Percentiles rank a stretch among this genome's conserved stretches.
phyloP scores from a whole-genome alignment of 2,113 vertebrate genomes.

The Chionodraco myersi region DNA sequence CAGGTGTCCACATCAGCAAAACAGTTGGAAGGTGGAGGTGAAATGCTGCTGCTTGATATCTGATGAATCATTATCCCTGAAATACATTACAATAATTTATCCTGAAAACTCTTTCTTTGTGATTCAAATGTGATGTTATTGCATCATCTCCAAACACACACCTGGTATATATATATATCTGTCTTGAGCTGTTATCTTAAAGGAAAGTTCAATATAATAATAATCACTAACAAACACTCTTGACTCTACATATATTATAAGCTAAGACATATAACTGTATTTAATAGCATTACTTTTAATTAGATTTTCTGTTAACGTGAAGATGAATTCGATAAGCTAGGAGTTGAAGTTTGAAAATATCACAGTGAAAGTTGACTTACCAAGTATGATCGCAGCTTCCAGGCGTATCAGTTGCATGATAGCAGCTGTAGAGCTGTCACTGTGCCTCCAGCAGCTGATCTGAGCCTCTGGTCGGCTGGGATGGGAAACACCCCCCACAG shows the following conservation, averaged over 20 bases:
- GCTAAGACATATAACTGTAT: neutral
- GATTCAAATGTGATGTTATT: neutral
- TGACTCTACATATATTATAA: neutral
- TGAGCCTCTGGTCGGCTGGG: conserved; percentile 11
- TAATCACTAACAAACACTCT: neutral
- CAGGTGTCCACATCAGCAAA: conserved; percentile 59
- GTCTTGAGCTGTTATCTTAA: neutral
- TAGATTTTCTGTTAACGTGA: neutral
- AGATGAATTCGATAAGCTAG: neutral
- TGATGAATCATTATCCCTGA: conserved; percentile 70
- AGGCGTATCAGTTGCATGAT: conserved; percentile 51
- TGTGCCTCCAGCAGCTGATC: conserved; percentile 38
- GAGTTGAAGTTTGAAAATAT: neutral
- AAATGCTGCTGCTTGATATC: conserved; percentile 48
- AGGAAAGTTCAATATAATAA: neutral
- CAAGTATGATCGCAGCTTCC: conserved; percentile 53
- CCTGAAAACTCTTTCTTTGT: neutral
- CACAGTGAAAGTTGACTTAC: conserved; percentile 53
- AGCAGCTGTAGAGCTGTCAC: conserved; percentile 31
- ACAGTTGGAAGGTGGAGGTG: conserved; percentile 55
- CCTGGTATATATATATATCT: neutral
- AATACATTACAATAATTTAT: conserved; percentile 17
- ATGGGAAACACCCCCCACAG: conserved; percentile 54
- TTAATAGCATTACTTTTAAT: neutral
- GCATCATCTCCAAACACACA: too few species aligned